Base-by-base conservation (phyloP, 35 echinoderm and acorn worm species). In the Apostichopus parvimensis region DNA sequence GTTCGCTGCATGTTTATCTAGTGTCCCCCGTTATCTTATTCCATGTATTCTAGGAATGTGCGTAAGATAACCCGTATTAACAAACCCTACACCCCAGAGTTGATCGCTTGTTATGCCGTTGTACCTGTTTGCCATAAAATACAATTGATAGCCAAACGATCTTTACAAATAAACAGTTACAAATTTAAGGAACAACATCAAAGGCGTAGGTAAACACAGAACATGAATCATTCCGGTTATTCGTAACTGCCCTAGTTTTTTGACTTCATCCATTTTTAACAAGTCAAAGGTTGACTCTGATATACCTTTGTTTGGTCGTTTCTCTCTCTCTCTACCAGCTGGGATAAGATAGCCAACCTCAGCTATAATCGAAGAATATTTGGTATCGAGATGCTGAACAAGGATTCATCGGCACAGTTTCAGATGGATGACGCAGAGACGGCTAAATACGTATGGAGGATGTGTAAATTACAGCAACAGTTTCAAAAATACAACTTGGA, bases 351-450 rank as follows among this genome's bases (percentile, higher is more conserved):
- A 20, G 79, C 83, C 2, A 94, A 93, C 76, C 88, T 95, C 80
- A 79, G 54, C 59, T 95, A 99, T 83, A 96, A 96, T 60, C 94
- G 88, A 79, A 94, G 97, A 14, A 57, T 94, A 45, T 96, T 99
- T 70, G 85, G 95, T 54, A 94, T 99, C 6, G 95, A 95, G 77
- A 94, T 87, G 11, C 53, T 87, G 22, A 91, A 83, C 73, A 94
- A 84, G 77, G 93, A 96, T 13, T 81, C 95, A 18, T 93, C 95
- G 0, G 71, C 96, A 28, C 95, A 96, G 77, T 99, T 96, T 55
- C 97, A 99, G 53, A 93, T 99, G 97, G 97, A 99, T 56, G 97
- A 99, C 92, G 97, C 91, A 0, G 97, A 99, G 82, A 95, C 93
- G 15, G 97, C 97, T 87, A 99, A 99, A 78, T 99, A 99, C 76